A percentile compares a stretch with the other conserved stretches of the same genome.
These are phyloP conservation scores for Argopecten irradians DNA, from an alignment of 1,140 invertebrate species.

Conservation along the genomic window DNA sequence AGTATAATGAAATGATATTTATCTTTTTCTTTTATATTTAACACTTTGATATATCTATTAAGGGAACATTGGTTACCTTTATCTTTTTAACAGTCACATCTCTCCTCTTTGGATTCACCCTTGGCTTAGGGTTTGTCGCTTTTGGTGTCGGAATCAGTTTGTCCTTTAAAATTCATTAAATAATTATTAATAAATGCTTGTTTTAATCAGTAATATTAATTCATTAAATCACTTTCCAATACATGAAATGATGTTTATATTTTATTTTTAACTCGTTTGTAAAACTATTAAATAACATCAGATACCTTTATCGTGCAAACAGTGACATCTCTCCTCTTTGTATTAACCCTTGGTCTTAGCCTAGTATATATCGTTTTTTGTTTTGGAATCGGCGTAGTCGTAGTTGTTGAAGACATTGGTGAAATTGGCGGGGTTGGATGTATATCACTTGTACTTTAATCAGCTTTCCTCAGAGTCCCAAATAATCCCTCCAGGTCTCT, in stretches of 20 bases:
- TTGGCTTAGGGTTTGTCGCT: background rate
- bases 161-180: too few species aligned
- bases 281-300: too few species aligned
- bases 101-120: background rate
- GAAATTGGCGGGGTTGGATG: background rate
- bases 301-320: too few species aligned
- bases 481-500: conserved; percentile 58
- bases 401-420: background rate
- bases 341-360: too few species aligned
- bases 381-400: too few species aligned
- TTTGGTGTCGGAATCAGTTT: background rate
- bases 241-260: too few species aligned
- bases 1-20: background rate
- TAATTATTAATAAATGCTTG: too few species aligned
- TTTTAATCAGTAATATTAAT: too few species aligned
- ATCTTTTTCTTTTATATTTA: background rate
- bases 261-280: too few species aligned
- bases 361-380: too few species aligned
- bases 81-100: background rate
- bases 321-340: too few species aligned
- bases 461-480: conserved; percentile 38
- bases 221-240: too few species aligned
- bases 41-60: background rate
- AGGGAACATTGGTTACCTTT: background rate
- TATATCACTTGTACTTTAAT: conserved; percentile 25